Base-by-base conservation (phyloP, 30 jellyfish, hydroid and myxozoan species). In the Sanderia malayensis region DNA sequence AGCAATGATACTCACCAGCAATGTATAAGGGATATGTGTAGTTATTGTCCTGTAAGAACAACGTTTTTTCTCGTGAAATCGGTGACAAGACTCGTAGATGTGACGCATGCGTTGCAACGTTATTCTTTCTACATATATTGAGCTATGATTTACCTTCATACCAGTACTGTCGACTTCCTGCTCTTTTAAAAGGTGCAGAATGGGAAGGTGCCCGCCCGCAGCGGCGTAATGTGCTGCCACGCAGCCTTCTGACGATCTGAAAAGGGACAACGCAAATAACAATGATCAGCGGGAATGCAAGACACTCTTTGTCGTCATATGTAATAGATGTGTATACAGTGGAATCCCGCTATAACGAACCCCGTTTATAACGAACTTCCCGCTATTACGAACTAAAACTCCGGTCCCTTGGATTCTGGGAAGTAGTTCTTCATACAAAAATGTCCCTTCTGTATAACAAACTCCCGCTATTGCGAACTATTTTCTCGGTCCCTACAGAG, bases 211-310 rank as follows among this genome's bases (percentile, higher is more conserved):
- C 23, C 97, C 97, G 62, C 85, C 81, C 1, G 93, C 90, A 13
- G 97, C 95, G 31, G 97, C 97, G 76, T 81, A 88, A 65, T 88
- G 97, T 25, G 95, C 93, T 13, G 97, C 94, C 25, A 83, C 95
- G 49, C 92, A 76, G 53, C 97, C 97, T 23, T 82, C 95, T 29
- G 83, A 41, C 0, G 97, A 81, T 58, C 97, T 88, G 52, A 19
- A 74, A 58, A 31, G 21, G 28, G 61, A 30, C n/a, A n/a, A n/a
- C n/a, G n/a, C n/a, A n/a, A n/a, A n/a, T n/a, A n/a, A n/a, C n/a
- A n/a, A n/a, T n/a, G n/a, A n/a, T n/a, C n/a, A n/a, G n/a, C n/a
- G n/a, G n/a, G n/a, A n/a, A n/a, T n/a, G n/a, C n/a, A n/a, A n/a
- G n/a, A n/a, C n/a, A n/a, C n/a, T n/a, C n/a, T n/a, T n/a, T n/a